Evolutionary conservation across 1,140 invertebrate genomes (phyloP).

Genomic region (Drosophila nigromelanica): DNA sequence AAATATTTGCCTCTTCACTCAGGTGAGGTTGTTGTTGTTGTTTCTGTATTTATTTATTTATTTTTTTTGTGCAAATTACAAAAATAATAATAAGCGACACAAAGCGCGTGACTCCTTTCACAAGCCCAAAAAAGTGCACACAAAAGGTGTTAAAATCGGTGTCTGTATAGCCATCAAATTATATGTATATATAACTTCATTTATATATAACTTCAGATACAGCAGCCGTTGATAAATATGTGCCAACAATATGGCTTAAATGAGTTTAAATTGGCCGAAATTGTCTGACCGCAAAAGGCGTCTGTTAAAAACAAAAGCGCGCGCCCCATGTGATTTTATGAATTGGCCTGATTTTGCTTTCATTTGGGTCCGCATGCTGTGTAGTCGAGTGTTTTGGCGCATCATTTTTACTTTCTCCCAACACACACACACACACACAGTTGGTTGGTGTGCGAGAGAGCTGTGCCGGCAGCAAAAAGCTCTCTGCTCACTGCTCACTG

Average conservation of each 20-base stretch:
- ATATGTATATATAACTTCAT: slow-evolving; percentile 2
- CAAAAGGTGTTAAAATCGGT: slow-evolving; percentile 71
- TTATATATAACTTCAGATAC: neutral
- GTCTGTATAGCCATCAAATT: slow-evolving; percentile 1
- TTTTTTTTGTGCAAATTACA: slow-evolving; percentile 73
- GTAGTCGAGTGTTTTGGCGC: slow-evolving; percentile 57
- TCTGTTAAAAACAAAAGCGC: slow-evolving; percentile 43
- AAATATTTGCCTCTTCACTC: slow-evolving; percentile 76
- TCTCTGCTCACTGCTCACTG: slow-evolving; percentile 38
- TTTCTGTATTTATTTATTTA: slow-evolving; percentile 31
- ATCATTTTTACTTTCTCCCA: slow-evolving; percentile 72
- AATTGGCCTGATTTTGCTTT: slow-evolving; percentile 62
- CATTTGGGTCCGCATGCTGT: slow-evolving; percentile 60
- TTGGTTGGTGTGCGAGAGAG: slow-evolving; percentile 17
- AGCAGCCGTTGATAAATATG: slow-evolving; percentile 3
- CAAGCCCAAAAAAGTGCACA: slow-evolving; percentile 71
- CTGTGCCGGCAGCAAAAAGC: slow-evolving; percentile 48
- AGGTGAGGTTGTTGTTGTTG: slow-evolving; percentile 19
- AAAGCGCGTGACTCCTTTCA: slow-evolving; percentile 82
- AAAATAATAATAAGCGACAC: slow-evolving; percentile 77
- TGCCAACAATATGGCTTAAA: slow-evolving; percentile 37
- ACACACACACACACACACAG: neutral
- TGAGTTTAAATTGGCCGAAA: slow-evolving; percentile 58
- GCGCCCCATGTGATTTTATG: slow-evolving; percentile 38
- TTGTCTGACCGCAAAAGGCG: slow-evolving; percentile 53